phyloP scores from a whole-genome alignment of 2,113 vertebrate species.

The Lampris incognitus region DNA sequence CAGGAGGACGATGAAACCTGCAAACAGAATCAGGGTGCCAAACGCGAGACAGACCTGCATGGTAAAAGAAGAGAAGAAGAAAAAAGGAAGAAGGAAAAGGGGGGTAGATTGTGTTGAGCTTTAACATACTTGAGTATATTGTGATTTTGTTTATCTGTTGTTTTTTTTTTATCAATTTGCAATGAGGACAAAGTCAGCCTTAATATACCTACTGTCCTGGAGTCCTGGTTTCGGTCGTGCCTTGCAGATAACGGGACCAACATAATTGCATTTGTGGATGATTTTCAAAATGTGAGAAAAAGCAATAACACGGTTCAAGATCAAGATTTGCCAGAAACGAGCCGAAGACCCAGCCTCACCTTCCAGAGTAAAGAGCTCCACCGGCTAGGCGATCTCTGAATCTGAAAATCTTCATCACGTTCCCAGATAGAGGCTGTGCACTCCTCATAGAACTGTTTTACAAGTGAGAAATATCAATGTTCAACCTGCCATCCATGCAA shows the following conservation, averaged over 20 bases:
- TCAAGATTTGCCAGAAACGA: not conserved
- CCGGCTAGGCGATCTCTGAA: constrained; percentile 95
- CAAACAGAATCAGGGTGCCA: constrained; percentile 88
- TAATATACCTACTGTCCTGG: too few species aligned
- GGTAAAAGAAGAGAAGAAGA: not conserved
- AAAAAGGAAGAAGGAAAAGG: not conserved
- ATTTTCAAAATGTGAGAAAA: not conserved
- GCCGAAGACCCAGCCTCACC: constrained; percentile 77
- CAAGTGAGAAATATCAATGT: not conserved
- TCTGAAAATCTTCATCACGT: constrained; percentile 97
- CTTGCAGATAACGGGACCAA: not conserved
- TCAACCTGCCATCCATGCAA: not conserved
- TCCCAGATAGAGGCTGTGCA: constrained; percentile 99
- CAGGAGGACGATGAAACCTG: constrained; percentile 89
- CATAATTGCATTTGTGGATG: not conserved
- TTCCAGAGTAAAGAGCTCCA: constrained; percentile 99
- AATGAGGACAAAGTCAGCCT: too few species aligned
- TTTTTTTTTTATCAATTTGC: too few species aligned
- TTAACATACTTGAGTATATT: not conserved
- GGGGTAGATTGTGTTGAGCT: not conserved
- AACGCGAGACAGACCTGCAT: constrained; percentile 93
- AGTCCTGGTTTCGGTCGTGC: not conserved
- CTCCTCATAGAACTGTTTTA: constrained; percentile 93
- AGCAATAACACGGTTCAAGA: not conserved
- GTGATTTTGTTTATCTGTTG: too few species aligned